Conservation (phyloP, 2,888 invertebrate genomes). For the Platycheirus rosarum region DNA sequence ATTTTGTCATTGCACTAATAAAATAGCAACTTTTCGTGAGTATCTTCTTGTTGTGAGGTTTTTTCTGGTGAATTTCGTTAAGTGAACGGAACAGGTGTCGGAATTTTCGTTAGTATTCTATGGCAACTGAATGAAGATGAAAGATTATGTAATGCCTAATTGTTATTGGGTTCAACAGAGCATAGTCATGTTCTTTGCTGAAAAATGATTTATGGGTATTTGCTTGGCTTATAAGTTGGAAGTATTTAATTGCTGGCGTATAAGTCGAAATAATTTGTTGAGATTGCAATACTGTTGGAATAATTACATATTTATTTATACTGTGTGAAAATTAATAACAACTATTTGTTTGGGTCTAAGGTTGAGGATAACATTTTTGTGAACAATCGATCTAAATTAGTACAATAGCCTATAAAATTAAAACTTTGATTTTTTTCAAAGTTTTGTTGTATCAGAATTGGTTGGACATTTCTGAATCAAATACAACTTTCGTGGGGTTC, state of each 20-base stretch:
- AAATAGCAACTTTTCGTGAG: slow-evolving; percentile 13
- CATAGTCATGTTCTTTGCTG: slow-evolving; percentile 8
- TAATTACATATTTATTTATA: too few relatives aligned
- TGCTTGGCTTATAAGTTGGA: slow-evolving; percentile 9
- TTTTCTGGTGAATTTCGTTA: slow-evolving; percentile 33
- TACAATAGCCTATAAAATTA: too few relatives aligned
- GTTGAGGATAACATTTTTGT: too few relatives aligned
- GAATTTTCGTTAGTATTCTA: slow-evolving; percentile 34
- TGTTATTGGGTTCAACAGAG: slow-evolving; percentile 50
- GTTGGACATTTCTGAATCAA: too few relatives aligned
- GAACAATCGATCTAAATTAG: too few relatives aligned
- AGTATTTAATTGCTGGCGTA: slow-evolving; percentile 26
- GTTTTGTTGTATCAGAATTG: too few relatives aligned
- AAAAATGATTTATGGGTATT: slow-evolving; percentile 39
- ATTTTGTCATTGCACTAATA: slow-evolving; percentile 36
- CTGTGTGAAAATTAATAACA: too few relatives aligned
- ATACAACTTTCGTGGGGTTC: too few relatives aligned
- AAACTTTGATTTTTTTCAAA: too few relatives aligned
- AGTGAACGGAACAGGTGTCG: slow-evolving; percentile 37
- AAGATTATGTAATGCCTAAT: slow-evolving; percentile 63
- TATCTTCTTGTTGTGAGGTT: slow-evolving; percentile 1
- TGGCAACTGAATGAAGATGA: slow-evolving; percentile 39
- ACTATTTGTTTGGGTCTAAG: too few relatives aligned
- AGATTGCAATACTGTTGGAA: too few relatives aligned
- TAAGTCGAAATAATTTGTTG: too few relatives aligned